Base-by-base conservation (phyloP, 2,113 vertebrate genomes). In the Takifugu flavidus region DNA sequence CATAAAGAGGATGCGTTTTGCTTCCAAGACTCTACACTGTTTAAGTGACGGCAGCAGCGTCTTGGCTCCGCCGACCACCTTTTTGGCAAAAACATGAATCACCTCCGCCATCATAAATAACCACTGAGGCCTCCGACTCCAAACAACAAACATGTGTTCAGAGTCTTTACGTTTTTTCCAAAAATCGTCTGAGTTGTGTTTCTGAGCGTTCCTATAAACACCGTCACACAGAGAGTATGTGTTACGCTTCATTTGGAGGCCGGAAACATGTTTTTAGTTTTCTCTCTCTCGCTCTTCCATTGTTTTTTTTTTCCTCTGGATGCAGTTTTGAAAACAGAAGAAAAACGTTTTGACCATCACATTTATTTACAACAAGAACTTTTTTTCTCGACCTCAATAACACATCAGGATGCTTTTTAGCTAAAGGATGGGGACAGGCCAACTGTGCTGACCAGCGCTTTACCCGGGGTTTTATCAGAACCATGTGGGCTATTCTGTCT, bases 401-500 rank as follows among this genome's bases (percentile, higher is more conserved):
- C 7, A 10, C 34, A 10, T 10, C 8, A 39, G 34, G 25, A 54
- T 14, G 29, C 14, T 13, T 52, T 79, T 73, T 70, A 46, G 13
- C 44, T 71, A 44, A 63, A 70, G 65, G 71, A 11, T 39, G 34
- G 34, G 8, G 34, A 39, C 34, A 39, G 42, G 55, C 67, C 60
- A 78, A 71, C 58, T 44, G 62, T 6, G 25, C 69, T 65, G 74
- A 72, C 84, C 68, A 74, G 29, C 59, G 58, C 65, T 74, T 63
- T 68, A 71, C 72, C 70, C 68, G 15, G 65, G 25, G 25, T 67
- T 75, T 79, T 60, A 89, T 89, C 77, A 72, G 71, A 88, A 86
- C 77, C 88, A 89, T 78, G 80, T 89, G 87, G 72, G 50, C 70
- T 64, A 64, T 75, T 26, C 76, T 79, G 78, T 83, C 62, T 72